Evolutionary conservation across 2,113 vertebrate genomes (phyloP), one percentile per base, ranked within the genome.

Genomic region (Microcebus murinus): DNA sequence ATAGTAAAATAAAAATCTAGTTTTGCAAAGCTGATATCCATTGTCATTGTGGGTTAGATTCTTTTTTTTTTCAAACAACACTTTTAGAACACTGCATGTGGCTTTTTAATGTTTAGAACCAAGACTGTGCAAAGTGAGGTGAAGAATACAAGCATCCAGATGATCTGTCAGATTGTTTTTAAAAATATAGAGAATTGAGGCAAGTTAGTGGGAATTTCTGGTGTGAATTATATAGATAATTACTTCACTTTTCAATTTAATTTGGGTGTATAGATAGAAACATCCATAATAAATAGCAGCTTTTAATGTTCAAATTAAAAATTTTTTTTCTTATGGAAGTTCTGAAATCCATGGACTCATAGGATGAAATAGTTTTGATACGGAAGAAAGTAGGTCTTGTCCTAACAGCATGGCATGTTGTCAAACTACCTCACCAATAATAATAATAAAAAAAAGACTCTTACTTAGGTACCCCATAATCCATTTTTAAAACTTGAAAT

Each of bases 361-460:
- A 79, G 77, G 29, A 48, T 68, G 68, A 97, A 93, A 71, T n/a
- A 52, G 83, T 93, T 93, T 90, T 94, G 77, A 87, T 55, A 80
- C 25, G 42, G 87, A 74, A 77, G 86, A 94, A 85, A 97, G 93
- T 98, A 98, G 93, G 86, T 97, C 61, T 98, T 87, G 84, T 97
- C 82, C 92, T 97, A 98, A 98, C 79, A 97, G 97, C 97, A 96
- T 97, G 95, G 93, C 96, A 96, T 95, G 94, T 97, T 98, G 97
- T 97, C 93, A 98, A 42, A 94, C 0, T 77, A 8, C 77, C 91
- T 95, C 97, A 98, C 88, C 96, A 77, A 96, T 97, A 96, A 45
- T 45, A 45, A 45, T 45, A 45, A 45, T 45, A 98, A 98, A 99
- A 99, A 99, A 97, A 99, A 97, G 90, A 97, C 88, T 83, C 34